phyloP scores from a whole-genome alignment of 2,797 vertebrate genomes.

The Synaphobranchus kaupii region DNA sequence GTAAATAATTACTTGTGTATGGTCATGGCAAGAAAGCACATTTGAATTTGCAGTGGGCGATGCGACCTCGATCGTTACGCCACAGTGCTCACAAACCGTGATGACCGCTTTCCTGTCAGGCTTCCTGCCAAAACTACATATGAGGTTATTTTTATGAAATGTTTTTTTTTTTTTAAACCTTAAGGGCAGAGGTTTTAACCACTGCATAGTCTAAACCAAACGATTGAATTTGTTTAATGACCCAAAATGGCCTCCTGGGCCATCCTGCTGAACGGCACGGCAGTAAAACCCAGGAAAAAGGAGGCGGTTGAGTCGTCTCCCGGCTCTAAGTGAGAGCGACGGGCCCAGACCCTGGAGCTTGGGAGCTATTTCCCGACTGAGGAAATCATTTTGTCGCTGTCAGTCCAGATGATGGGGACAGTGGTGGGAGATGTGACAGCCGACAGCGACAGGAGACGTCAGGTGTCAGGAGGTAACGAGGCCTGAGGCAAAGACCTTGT shows the following conservation, averaged over 20 bases:
- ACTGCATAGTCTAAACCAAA: background rate
- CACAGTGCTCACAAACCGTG: no score
- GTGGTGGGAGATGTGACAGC: slow-evolving; percentile 31
- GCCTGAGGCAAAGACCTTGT: slow-evolving; percentile 22
- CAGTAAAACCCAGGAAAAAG: background rate
- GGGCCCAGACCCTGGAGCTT: slow-evolving; percentile 18
- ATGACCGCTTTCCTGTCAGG: no score
- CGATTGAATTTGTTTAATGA: background rate
- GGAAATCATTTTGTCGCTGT: slow-evolving; percentile 38
- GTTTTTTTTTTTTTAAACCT: background rate
- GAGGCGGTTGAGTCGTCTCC: background rate
- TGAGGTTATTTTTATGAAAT: background rate
- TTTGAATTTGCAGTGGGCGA: no score
- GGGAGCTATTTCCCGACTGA: slow-evolving; percentile 32
- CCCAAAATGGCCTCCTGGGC: background rate
- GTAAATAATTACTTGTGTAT: no score
- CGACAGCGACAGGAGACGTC: slow-evolving; percentile 24
- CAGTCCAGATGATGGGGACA: slow-evolving; percentile 15
- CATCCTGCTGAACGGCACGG: slow-evolving; percentile 8
- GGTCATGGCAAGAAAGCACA: no score
- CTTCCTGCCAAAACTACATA: no score
- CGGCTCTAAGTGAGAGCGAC: slow-evolving; percentile 22
- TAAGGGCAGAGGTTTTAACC: background rate
- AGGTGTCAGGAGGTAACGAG: slow-evolving; percentile 25
- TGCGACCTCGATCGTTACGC: slow-evolving; percentile 10